Evolutionary conservation across 2,113 vertebrate species (phyloP).

Genomic region (Natator depressus): DNA sequence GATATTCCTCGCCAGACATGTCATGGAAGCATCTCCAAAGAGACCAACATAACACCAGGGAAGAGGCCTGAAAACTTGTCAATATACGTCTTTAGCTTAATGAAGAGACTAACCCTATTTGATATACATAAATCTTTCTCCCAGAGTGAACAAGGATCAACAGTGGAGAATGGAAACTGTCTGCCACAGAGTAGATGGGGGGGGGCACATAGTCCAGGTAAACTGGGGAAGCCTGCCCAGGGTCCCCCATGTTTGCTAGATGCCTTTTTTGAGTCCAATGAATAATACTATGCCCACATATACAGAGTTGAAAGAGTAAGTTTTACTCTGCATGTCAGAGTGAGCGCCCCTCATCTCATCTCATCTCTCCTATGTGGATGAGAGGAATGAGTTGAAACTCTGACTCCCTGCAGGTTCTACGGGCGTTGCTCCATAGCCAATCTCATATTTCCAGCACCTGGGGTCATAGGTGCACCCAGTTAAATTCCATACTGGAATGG

Average conservation of each 20-base stretch:
- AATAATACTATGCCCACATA: background rate
- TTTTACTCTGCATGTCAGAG: background rate
- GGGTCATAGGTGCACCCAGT: background rate
- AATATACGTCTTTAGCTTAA: background rate
- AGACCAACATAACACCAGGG: background rate
- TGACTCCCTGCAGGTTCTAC: too few relatives aligned
- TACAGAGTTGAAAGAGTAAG: background rate
- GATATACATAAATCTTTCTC: background rate
- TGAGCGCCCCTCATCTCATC: background rate
- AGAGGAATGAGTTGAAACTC: background rate
- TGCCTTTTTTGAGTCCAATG: background rate
- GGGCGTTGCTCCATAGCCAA: background rate
- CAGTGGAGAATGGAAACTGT: background rate
- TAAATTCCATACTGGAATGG: background rate
- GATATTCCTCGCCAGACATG: background rate
- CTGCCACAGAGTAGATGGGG: background rate
- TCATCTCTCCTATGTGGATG: background rate
- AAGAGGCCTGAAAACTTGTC: background rate
- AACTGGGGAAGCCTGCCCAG: background rate
- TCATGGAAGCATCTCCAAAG: background rate
- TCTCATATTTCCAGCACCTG: background rate
- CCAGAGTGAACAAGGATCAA: background rate
- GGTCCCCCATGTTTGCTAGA: background rate
- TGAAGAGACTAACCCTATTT: background rate
- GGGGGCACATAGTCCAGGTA: background rate